Conservation (phyloP, 2,888 invertebrate species). For the Formica aserva region DNA sequence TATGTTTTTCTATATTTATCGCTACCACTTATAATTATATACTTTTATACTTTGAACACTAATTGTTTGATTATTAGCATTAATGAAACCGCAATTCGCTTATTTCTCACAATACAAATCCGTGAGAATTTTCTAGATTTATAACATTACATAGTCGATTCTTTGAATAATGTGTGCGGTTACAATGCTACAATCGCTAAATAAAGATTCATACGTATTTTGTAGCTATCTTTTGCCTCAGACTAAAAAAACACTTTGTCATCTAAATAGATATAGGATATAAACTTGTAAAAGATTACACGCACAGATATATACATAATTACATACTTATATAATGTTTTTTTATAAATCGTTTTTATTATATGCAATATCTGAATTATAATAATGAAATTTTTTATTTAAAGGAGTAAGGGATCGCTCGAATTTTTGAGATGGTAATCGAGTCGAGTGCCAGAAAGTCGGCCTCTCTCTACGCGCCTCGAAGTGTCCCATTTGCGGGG, state of each 20-base stretch:
- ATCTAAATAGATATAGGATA: neutral
- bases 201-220: conserved; percentile 3
- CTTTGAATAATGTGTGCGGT: conserved; percentile 13
- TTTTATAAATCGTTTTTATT: conserved; percentile 2
- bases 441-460: conserved; percentile 30
- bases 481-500: conserved; percentile 66
- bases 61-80: conserved; percentile 2
- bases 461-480: neutral
- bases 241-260: neutral
- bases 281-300: neutral
- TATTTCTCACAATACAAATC: neutral
- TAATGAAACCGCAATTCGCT: conserved; percentile 28
- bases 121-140: neutral
- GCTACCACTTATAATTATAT: conserved; percentile 32
- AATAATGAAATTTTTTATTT: neutral
- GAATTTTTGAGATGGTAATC: conserved; percentile 35
- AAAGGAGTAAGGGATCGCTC: conserved; percentile 3
- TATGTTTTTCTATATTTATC: neutral
- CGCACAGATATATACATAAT: neutral
- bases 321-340: neutral
- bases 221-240: neutral
- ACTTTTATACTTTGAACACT: conserved; percentile 28
- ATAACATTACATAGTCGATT: conserved; percentile 4
- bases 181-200: conserved; percentile 18
- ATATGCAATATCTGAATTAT: neutral